Percentiles rank a stretch among this genome's conserved stretches.
Evolutionary conservation across 2,888 invertebrate species (phyloP).

Genomic region (Hololepta plana): DNA sequence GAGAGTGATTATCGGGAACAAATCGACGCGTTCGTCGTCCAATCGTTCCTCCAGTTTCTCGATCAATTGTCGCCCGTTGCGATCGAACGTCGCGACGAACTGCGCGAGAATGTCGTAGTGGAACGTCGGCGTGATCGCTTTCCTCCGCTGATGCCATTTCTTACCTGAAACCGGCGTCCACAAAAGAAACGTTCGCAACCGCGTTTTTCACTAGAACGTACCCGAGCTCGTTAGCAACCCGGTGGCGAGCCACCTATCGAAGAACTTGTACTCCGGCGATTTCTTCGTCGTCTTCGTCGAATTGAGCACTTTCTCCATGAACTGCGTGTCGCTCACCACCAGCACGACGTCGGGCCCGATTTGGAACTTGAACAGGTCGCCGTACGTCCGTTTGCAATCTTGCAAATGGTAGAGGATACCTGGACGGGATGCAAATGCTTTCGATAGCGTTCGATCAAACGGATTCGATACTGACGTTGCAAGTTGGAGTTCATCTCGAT

Average conservation of each 20-base stretch:
- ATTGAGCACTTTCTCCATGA: conserved; percentile 12
- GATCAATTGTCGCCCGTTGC: conserved; percentile 7
- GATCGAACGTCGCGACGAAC: conserved; percentile 9
- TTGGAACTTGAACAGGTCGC: too few relatives aligned
- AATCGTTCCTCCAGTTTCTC: conserved; percentile 6
- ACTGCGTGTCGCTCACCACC: conserved; percentile 9
- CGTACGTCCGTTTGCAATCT: too few relatives aligned
- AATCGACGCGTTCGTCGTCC: conserved; percentile 16
- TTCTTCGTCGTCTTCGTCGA: conserved; percentile 15
- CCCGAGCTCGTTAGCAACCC: conserved; percentile 16
- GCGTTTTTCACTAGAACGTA: conserved; percentile 13
- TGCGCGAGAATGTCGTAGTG: conserved; percentile 10
- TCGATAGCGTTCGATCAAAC: too few relatives aligned
- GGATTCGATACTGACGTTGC: too few relatives aligned
- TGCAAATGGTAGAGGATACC: too few relatives aligned
- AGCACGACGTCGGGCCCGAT: too few relatives aligned
- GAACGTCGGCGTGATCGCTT: conserved; percentile 10
- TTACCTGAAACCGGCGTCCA: conserved; percentile 8
- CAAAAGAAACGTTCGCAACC: too few relatives aligned
- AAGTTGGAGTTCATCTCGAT: too few relatives aligned
- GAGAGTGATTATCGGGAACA: conserved; percentile 39
- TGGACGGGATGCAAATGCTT: too few relatives aligned
- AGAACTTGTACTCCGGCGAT: conserved; percentile 13
- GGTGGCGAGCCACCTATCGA: conserved; percentile 15
- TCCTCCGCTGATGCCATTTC: conserved; percentile 9